A percentile compares a stretch with the other conserved stretches of the same genome.
phyloP scores from a whole-genome alignment of 1,140 invertebrate species.

The Archegozetes longisetosus region DNA sequence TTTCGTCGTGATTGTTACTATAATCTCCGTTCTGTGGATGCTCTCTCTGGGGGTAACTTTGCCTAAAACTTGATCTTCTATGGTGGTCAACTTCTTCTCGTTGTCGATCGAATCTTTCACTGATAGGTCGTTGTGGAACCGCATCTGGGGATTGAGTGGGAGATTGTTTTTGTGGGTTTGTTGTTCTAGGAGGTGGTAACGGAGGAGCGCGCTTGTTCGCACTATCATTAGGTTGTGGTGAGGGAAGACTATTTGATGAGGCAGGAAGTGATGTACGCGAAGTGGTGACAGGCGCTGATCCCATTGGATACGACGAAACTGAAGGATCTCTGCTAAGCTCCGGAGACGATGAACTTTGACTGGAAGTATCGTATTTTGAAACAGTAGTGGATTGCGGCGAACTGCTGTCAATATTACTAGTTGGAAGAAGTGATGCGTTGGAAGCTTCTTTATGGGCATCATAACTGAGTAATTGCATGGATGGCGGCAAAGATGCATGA shows the following conservation, averaged over 20 bases:
- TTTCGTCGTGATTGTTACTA: background rate
- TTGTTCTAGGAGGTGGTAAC: background rate
- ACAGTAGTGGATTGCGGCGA: background rate
- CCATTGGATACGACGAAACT: background rate
- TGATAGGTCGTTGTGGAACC: background rate
- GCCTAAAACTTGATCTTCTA: background rate
- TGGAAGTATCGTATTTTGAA: background rate
- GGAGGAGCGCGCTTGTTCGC: background rate
- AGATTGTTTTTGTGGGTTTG: background rate
- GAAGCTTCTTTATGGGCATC: conserved; percentile 15
- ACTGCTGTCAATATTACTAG: background rate
- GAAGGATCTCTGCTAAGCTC: background rate
- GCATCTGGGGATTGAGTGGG: background rate
- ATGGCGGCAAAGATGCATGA: conserved; percentile 76
- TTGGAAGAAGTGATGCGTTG: background rate
- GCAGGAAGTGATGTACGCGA: background rate
- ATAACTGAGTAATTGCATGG: conserved; percentile 62
- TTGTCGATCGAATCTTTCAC: background rate
- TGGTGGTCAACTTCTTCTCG: background rate
- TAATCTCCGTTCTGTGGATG: background rate
- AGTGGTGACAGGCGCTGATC: background rate
- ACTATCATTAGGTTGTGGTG: background rate
- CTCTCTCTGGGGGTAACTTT: background rate
- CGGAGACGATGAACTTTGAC: conserved; percentile 3
- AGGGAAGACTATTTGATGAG: background rate